A percentile compares a stretch with the other conserved stretches of the same genome.
Evolutionary conservation across 2,797 vertebrate species (phyloP).

Genomic region (Rallus crepitans): DNA sequence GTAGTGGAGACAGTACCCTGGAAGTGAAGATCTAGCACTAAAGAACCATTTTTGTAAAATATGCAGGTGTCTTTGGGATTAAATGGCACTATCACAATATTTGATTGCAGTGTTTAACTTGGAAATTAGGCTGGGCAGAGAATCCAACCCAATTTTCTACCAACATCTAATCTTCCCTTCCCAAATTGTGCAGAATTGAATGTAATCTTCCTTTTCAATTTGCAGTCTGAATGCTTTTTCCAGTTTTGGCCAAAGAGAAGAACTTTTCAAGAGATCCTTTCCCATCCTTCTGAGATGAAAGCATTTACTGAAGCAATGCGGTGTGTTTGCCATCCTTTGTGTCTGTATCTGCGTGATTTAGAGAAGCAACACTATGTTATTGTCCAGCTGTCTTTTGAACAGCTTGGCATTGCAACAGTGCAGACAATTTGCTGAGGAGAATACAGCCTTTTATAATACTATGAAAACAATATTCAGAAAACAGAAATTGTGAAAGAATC

Average conservation of each 20-base stretch:
- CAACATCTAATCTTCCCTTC: background rate
- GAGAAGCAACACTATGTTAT: background rate
- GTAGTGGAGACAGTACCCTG: background rate
- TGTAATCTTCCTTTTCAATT: background rate
- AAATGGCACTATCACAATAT: background rate
- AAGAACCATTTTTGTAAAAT: background rate
- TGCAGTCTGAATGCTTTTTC: background rate
- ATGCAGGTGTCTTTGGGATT: background rate
- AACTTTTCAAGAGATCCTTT: background rate
- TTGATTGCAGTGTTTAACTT: background rate
- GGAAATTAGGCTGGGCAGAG: background rate
- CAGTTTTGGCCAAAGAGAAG: background rate
- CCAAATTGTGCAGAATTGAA: background rate
- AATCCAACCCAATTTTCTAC: background rate
- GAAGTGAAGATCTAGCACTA: background rate
- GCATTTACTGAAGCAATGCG: background rate
- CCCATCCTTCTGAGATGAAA: background rate
- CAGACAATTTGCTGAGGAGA: background rate
- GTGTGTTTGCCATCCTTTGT: background rate
- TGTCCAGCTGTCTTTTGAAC: background rate
- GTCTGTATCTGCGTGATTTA: background rate
- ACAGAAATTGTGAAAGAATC: background rate
- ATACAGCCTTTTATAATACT: background rate
- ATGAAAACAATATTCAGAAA: background rate
- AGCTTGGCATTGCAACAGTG: constrained; percentile 7